Evolutionary conservation across 1,140 invertebrate genomes (phyloP).

Genomic region (Aradophagus sp.): DNA sequence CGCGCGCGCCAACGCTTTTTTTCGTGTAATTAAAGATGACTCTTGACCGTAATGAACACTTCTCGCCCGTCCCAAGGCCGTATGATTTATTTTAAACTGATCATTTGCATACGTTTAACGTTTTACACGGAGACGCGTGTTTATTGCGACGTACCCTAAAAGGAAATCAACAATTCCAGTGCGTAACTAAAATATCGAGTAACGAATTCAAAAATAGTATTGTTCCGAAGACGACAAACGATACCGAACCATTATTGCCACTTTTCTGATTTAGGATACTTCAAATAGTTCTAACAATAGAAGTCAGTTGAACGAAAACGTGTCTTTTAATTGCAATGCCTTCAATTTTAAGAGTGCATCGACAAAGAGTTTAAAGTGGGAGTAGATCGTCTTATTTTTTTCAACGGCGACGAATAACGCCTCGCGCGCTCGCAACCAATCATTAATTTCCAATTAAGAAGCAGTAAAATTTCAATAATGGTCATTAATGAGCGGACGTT

Average conservation of each 20-base stretch:
- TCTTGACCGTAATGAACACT: slow-evolving; percentile 49
- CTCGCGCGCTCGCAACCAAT: slow-evolving; percentile 61
- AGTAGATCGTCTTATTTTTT: slow-evolving; percentile 36
- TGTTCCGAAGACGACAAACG: too few species aligned
- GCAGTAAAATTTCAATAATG: slow-evolving; percentile 76
- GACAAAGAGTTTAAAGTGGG: slow-evolving; percentile 14
- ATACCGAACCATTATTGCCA: too few species aligned
- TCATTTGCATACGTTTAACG: slow-evolving; percentile 4
- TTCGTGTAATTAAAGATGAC: slow-evolving; percentile 49
- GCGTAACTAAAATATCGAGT: too few species aligned
- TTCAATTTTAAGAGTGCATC: too few species aligned
- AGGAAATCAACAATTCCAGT: too few species aligned
- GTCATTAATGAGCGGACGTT: slow-evolving; percentile 74
- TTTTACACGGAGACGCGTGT: too few species aligned
- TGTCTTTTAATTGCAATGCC: too few species aligned
- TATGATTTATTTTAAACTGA: slow-evolving; percentile 25
- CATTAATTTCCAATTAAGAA: slow-evolving; percentile 75
- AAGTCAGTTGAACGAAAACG: too few species aligned
- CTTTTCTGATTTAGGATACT: too few species aligned
- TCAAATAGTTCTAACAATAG: too few species aligned
- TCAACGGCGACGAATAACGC: slow-evolving; percentile 62
- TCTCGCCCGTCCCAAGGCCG: slow-evolving; percentile 8
- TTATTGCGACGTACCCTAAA: too few species aligned
- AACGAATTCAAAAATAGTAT: too few species aligned
- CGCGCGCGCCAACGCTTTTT: slow-evolving; percentile 26